Base-by-base conservation (phyloP, 2,113 vertebrate species). In the Clarias macrocephalus region DNA sequence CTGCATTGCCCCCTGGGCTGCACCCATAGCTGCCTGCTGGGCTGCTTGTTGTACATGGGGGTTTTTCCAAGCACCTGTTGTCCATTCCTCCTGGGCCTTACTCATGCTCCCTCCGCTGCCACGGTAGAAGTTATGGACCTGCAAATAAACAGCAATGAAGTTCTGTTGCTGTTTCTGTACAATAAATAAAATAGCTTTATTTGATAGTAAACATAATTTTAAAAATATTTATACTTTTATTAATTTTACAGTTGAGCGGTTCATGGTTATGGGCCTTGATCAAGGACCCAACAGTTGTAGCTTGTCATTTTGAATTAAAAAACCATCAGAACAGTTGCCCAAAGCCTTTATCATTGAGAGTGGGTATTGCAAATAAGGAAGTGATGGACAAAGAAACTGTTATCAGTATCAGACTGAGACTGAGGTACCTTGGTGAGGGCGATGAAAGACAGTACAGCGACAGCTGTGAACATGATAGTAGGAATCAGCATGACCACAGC, bases 51-150 rank as follows among this genome's bases (percentile, higher is more conserved):
- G 98, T 16, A 99, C 97, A 0, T 99, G 98, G 0, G 98, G 98
- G 88, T 98, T 99, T 93, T 99, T 99, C 98, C 98, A 99, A 0
- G 98, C 98, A 1, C 98, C 98, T 0, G 96, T 96, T 89, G 97
- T 95, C 98, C 98, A 99, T 93, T 99, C 98, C 89, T 99, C 97
- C 90, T 99, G 98, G 2, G 98, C 98, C 92, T 99, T 99, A 93
- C 97, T 98, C 95, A 99, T 94, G 89, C 98, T 99, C 3, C 98
- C 98, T 0, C 98, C 98, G 0, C 97, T 97, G 68, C 98, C 98
- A 63, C 98, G 97, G 93, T 99, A 99, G 87, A 99, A 96, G 89
- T 97, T 99, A 87, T 97, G 97, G 82, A 97, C 96, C 97, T 97
- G 62, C 16, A 37, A 4, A 42, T 57, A 80, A 10, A 87, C 63